These are phyloP conservation scores for Mystacides longicornis DNA, from an alignment of 2,888 invertebrate species.

Conservation along the genomic window DNA sequence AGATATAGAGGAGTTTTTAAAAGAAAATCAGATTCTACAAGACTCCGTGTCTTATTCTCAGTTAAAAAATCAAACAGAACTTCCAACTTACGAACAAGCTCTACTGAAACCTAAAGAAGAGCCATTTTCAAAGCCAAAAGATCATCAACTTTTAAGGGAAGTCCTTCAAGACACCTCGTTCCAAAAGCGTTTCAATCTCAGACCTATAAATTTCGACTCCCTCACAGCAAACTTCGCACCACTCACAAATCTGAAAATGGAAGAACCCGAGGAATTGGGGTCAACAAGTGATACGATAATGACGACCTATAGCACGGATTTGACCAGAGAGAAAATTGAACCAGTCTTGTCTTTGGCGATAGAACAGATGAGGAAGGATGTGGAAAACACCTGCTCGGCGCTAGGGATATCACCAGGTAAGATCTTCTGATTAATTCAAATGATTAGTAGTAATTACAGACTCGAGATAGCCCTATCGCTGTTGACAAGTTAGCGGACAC, in stretches of 20 bases:
- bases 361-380: slow-evolving; percentile 79
- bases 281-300: slow-evolving; percentile 38
- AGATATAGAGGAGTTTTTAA: slow-evolving; percentile 53
- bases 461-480: neutral
- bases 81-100: slow-evolving; percentile 29
- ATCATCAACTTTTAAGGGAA: slow-evolving; percentile 72
- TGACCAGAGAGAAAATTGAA: slow-evolving; percentile 70
- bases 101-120: slow-evolving; percentile 47
- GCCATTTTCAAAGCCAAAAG: slow-evolving; percentile 47
- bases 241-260: slow-evolving; percentile 53
- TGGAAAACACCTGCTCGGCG: slow-evolving; percentile 75
- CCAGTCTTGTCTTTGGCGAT: slow-evolving; percentile 78
- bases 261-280: slow-evolving; percentile 50
- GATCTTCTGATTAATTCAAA: slow-evolving; percentile 31
- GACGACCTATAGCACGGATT: slow-evolving; percentile 41
- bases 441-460: neutral
- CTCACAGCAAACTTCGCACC: slow-evolving; percentile 46
- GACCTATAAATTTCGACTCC: slow-evolving; percentile 65
- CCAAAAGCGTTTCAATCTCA: slow-evolving; percentile 75
- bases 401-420: slow-evolving; percentile 85
- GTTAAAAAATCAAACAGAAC: slow-evolving; percentile 34
- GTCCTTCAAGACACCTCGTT: slow-evolving; percentile 79
- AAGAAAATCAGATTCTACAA: slow-evolving; percentile 49
- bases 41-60: slow-evolving; percentile 29
- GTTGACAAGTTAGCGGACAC: neutral